A percentile compares a stretch with the other conserved stretches of the same genome.
These are phyloP conservation scores for Equus quagga DNA, from an alignment of 2,113 vertebrate species.

Conservation along the genomic window DNA sequence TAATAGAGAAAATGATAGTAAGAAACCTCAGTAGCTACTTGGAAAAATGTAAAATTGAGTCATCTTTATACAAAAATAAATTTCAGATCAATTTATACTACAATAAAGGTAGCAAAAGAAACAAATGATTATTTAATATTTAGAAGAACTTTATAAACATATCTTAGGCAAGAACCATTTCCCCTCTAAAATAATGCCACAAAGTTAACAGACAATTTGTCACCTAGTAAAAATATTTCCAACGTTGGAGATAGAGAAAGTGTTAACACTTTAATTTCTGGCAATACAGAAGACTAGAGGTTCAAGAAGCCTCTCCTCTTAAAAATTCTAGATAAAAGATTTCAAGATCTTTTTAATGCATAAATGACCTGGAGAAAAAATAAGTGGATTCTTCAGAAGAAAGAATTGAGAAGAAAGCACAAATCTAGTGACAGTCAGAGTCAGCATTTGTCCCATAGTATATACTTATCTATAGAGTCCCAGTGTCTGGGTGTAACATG, in stretches of 20 bases:
- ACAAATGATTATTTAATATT: background rate
- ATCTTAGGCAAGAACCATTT: background rate
- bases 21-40: background rate
- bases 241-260: background rate
- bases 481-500: background rate
- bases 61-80: background rate
- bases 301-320: background rate
- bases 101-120: background rate
- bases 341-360: background rate
- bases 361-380: background rate
- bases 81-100: background rate
- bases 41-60: background rate
- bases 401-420: background rate
- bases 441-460: background rate
- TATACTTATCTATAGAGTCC: background rate
- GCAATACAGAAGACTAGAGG: background rate
- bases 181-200: background rate
- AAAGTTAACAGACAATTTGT: background rate
- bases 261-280: background rate
- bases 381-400: background rate
- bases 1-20: background rate
- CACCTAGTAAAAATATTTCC: background rate
- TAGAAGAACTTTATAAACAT: background rate
- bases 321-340: constrained; percentile 2
- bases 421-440: background rate